phyloP scores from a whole-genome alignment of 1,140 invertebrate species.

The Phymastichus coffea region DNA sequence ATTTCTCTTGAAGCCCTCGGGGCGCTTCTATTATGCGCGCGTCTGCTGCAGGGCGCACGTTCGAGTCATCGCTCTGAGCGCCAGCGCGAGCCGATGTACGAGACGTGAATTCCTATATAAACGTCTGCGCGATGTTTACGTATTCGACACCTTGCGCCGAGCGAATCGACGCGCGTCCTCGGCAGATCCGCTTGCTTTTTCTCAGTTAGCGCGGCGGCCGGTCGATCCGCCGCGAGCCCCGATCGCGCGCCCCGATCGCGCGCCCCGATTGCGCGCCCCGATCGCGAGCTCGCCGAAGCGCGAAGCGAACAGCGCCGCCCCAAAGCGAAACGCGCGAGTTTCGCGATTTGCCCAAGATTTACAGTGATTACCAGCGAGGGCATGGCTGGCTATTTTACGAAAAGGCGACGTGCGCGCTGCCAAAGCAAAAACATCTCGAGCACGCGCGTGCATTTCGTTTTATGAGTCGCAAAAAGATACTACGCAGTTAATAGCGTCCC shows the following conservation, averaged over 20 bases:
- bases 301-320: constrained; percentile 6
- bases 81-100: constrained; percentile 1
- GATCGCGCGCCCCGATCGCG: too few species aligned
- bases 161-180: too few species aligned
- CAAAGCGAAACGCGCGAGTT: neutral
- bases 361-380: neutral
- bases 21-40: neutral
- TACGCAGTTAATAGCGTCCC: constrained; percentile 7
- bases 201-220: too few species aligned
- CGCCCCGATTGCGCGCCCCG: neutral
- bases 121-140: constrained; percentile 18
- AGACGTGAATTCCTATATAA: constrained; percentile 21
- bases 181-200: too few species aligned
- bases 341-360: constrained; percentile 1
- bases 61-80: constrained; percentile 11
- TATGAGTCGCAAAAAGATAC: constrained; percentile 17
- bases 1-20: too few species aligned
- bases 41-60: neutral
- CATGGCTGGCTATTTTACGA: too few species aligned
- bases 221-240: too few species aligned
- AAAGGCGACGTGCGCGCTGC: neutral
- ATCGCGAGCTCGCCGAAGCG: neutral
- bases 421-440: neutral
- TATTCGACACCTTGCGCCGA: constrained; percentile 3
- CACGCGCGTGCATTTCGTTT: constrained; percentile 5